Conservation (phyloP, 2,797 vertebrate genomes). For the Amazona ochrocephala region DNA sequence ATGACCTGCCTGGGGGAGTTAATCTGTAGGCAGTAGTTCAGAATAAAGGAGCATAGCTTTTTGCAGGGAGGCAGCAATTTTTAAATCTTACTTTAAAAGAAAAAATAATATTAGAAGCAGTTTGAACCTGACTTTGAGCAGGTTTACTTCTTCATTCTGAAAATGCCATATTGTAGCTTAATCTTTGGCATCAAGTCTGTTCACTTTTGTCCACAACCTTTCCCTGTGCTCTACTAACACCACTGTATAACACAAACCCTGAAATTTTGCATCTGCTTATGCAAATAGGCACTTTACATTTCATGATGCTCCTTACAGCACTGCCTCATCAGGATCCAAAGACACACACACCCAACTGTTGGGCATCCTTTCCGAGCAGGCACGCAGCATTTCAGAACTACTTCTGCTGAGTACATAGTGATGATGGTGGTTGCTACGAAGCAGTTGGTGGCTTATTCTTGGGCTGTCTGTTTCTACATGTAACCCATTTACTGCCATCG, state of each 20-base stretch:
- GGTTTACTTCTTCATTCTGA: neutral
- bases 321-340: slow-evolving; percentile 25
- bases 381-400: slow-evolving; percentile 13
- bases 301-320: neutral
- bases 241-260: neutral
- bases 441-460: slow-evolving; percentile 83
- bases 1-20: neutral
- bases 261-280: neutral
- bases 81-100: neutral
- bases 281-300: neutral
- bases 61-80: neutral
- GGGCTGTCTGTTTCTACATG: slow-evolving; percentile 76
- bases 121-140: neutral
- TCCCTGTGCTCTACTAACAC: neutral
- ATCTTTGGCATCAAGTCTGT: neutral
- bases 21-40: slow-evolving; percentile 16
- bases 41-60: neutral
- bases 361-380: slow-evolving; percentile 6
- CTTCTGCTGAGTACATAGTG: slow-evolving; percentile 67
- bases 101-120: neutral
- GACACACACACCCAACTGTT: neutral
- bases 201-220: neutral
- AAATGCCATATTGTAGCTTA: neutral
- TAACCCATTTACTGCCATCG: slow-evolving; percentile 73
- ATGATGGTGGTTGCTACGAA: slow-evolving; percentile 76